These are phyloP conservation scores for Anthrax anthrax DNA, from an alignment of 2,888 invertebrate genomes.

Conservation along the genomic window DNA sequence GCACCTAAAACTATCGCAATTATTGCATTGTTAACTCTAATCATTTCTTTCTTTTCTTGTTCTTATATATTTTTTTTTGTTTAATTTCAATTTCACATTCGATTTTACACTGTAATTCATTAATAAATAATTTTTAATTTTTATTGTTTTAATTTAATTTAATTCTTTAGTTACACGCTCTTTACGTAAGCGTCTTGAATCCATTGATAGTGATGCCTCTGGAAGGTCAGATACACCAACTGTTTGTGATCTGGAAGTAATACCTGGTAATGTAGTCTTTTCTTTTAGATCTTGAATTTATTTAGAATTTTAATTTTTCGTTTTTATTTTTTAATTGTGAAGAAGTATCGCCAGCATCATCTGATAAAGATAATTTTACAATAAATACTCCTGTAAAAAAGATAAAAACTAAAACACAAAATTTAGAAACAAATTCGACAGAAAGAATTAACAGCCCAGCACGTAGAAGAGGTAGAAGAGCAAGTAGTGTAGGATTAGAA, in stretches of 20 bases:
- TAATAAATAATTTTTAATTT: no score
- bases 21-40: no score
- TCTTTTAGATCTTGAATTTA: background rate
- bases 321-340: no score
- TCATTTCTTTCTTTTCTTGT: no score
- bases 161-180: background rate
- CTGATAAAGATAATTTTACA: background rate
- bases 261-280: background rate
- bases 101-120: no score
- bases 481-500: background rate
- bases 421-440: background rate
- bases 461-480: constrained; percentile 2
- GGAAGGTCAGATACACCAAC: background rate
- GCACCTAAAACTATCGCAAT: no score
- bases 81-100: no score
- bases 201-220: background rate
- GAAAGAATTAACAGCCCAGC: background rate
- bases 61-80: no score
- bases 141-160: no score
- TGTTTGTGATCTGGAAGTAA: background rate
- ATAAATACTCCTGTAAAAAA: background rate
- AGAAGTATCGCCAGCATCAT: no score
- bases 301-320: no score
- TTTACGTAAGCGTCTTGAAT: background rate
- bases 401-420: background rate